Conservation (phyloP, 2,113 vertebrate species). For the Lycocorax pyrrhopterus region DNA sequence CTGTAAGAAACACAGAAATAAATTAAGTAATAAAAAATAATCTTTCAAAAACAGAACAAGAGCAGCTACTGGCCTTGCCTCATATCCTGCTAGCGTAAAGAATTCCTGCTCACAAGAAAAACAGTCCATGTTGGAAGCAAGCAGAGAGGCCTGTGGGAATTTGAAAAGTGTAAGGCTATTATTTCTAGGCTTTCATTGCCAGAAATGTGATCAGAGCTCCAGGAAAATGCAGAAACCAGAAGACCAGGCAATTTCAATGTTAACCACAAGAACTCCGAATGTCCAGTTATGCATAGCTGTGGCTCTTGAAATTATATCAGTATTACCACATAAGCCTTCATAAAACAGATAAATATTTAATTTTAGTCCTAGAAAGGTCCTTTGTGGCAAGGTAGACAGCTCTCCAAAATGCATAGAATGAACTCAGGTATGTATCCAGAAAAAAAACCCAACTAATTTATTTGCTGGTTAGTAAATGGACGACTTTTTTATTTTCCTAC, state of each 20-base stretch:
- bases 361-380: background rate
- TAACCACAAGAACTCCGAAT: conserved; percentile 26
- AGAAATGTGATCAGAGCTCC: conserved; percentile 49
- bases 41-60: conserved; percentile 20
- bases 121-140: conserved; percentile 30
- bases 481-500: background rate
- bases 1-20: conserved; percentile 42
- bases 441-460: fast-evolving
- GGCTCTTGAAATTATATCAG: conserved; percentile 3
- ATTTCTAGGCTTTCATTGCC: conserved; percentile 37
- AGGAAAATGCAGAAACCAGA: conserved; percentile 47
- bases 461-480: background rate
- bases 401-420: background rate
- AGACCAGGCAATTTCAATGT: conserved; percentile 33
- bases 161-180: conserved; percentile 41
- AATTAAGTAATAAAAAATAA: conserved; percentile 53
- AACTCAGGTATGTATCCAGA: background rate
- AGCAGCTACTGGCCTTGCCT: conserved; percentile 35
- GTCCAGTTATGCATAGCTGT: background rate
- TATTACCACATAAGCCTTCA: conserved; percentile 7
- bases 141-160: conserved; percentile 57
- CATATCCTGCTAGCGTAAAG: background rate
- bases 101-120: conserved; percentile 20
- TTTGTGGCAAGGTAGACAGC: background rate
- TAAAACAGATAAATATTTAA: conserved; percentile 25